Conservation (phyloP, 1,140 invertebrate genomes). For the Aethina tumida region DNA sequence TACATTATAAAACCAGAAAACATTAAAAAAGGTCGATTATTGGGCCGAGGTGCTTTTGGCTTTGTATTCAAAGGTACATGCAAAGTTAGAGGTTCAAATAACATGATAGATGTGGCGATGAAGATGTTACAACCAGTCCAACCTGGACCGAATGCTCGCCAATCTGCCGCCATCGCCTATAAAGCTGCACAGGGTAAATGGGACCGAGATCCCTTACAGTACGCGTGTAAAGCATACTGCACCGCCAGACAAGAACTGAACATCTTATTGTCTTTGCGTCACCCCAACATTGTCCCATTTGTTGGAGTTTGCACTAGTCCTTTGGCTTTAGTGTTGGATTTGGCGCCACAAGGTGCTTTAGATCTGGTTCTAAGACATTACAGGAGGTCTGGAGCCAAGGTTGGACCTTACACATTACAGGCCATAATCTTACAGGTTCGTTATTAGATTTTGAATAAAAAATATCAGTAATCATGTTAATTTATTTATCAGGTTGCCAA, state of each 20-base stretch:
- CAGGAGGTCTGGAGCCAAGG: constrained; percentile 66
- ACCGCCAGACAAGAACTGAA: constrained; percentile 89
- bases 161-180: constrained; percentile 65
- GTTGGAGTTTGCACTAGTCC: constrained; percentile 82
- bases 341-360: constrained; percentile 87
- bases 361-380: constrained; percentile 75
- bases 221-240: constrained; percentile 90
- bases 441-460: constrained; percentile 7
- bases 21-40: constrained; percentile 64
- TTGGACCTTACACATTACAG: constrained; percentile 73
- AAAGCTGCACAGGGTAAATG: constrained; percentile 76
- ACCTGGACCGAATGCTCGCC: constrained; percentile 66
- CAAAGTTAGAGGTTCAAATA: constrained; percentile 47
- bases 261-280: constrained; percentile 75
- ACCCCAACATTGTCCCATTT: constrained; percentile 86
- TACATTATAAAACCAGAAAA: constrained; percentile 70
- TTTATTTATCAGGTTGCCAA: constrained; percentile 59
- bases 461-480: constrained; percentile 3
- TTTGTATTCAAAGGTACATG: constrained; percentile 86
- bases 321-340: constrained; percentile 79
- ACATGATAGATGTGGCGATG: constrained; percentile 71
- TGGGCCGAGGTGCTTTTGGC: constrained; percentile 96
- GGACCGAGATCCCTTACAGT: constrained; percentile 82
- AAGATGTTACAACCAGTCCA: constrained; percentile 93
- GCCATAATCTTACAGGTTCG: constrained; percentile 72